Evolutionary conservation across 1,140 invertebrate genomes (phyloP).

Genomic region (Ips typographus): DNA sequence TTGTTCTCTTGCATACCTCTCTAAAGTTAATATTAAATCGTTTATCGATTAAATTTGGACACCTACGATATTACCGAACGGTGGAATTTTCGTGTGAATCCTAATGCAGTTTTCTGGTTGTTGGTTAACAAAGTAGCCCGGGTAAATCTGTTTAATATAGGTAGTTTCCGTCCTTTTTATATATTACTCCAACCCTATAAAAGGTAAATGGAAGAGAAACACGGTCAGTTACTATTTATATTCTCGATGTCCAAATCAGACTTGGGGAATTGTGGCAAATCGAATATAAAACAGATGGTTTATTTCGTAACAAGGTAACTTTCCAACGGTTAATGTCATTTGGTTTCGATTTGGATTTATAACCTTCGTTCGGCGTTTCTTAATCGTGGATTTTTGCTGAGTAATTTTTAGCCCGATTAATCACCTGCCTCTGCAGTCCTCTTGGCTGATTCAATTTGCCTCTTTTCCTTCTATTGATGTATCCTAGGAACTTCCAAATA

Average conservation of each 20-base stretch:
- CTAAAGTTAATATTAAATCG: background rate
- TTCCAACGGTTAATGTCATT: slow-evolving; percentile 19
- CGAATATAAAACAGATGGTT: slow-evolving; percentile 36
- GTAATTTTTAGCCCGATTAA: slow-evolving; percentile 12
- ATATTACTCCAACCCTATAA: slow-evolving; percentile 16
- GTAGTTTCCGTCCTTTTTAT: slow-evolving; percentile 3
- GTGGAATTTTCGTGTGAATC: too few species aligned
- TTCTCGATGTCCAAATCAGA: slow-evolving; percentile 33
- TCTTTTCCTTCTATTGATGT: too few species aligned
- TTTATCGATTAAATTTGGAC: background rate
- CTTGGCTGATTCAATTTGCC: too few species aligned
- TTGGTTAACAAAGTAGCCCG: too few species aligned
- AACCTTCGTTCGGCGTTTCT: slow-evolving; percentile 10
- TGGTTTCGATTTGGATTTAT: slow-evolving; percentile 32
- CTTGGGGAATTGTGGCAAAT: slow-evolving; percentile 29
- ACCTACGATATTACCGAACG: too few species aligned
- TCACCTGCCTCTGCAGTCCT: background rate
- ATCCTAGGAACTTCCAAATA: background rate
- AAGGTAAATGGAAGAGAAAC: slow-evolving; percentile 32
- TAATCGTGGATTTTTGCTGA: slow-evolving; percentile 1
- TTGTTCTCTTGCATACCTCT: background rate
- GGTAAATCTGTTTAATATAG: too few species aligned
- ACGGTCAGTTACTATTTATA: slow-evolving; percentile 32
- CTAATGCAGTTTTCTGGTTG: too few species aligned
- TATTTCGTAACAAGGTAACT: slow-evolving; percentile 32